These are phyloP conservation scores for Felis chaus DNA, from an alignment of 2,113 vertebrate genomes.

Conservation along the genomic window DNA sequence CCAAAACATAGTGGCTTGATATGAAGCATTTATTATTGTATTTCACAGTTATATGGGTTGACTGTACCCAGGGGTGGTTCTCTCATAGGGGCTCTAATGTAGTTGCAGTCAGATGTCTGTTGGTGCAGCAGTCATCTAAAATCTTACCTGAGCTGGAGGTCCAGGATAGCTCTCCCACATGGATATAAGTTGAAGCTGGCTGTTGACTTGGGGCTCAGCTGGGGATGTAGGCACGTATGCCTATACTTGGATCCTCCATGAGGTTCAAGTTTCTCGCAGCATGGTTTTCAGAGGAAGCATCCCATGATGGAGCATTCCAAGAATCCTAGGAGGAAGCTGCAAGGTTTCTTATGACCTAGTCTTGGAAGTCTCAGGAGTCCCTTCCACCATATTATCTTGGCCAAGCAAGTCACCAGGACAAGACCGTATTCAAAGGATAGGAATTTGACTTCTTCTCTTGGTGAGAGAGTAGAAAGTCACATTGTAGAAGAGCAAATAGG, in stretches of 20 bases:
- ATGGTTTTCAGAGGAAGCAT: background rate
- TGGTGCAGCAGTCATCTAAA: background rate
- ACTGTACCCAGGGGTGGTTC: background rate
- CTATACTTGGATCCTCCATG: background rate
- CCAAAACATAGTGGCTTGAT: background rate
- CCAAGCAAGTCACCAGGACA: background rate
- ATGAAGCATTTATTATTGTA: background rate
- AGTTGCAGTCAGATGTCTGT: background rate
- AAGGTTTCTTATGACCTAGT: background rate
- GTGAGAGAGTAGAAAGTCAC: background rate
- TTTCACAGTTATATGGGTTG: background rate
- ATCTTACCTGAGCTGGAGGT: background rate
- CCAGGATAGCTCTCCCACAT: background rate
- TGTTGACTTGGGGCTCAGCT: background rate
- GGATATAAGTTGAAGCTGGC: background rate
- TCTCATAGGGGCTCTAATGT: background rate
- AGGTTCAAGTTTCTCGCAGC: background rate
- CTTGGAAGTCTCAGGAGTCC: background rate
- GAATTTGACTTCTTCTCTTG: background rate
- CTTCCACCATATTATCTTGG: background rate
- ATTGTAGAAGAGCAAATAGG: background rate
- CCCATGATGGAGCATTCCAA: background rate
- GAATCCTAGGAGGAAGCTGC: background rate
- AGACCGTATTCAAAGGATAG: background rate
- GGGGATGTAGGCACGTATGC: background rate